Evolutionary conservation across 2,113 vertebrate genomes (phyloP), one percentile per base, ranked within the genome.

Genomic region (Carassius carassius): DNA sequence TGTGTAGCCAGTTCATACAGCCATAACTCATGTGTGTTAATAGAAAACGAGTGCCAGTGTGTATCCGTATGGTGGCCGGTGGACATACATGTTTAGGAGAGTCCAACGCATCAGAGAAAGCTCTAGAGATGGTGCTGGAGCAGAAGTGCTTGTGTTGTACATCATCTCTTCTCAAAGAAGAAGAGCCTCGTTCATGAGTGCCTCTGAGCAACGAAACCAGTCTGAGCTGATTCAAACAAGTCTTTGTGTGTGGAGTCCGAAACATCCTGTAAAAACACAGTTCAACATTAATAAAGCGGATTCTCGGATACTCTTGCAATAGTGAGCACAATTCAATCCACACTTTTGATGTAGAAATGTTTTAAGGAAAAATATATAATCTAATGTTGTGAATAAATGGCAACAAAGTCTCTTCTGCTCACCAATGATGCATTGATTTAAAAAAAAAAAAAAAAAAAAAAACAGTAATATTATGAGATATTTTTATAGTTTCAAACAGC

Each of bases 251-350:
- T 49, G 87, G 83, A 63, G 76, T 81, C 81, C 92, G 84, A 41
- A 92, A 92, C 94, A 95, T 95, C 87, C 91, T 94, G 17, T 5
- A 78, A 72, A 85, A 77, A 32, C 21, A 62, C 11, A 78, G 5
- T 19, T n/a, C 37, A 16, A 78, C 9, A 37, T 2, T 65, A 86
- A 60, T 21, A n/a, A 3, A 60, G 56, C 2, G 0, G 19, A 60
- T n/a, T 58, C 19, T 29, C 29, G 2, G n/a, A n/a, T n/a, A n/a
- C n/a, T n/a, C n/a, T n/a, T n/a, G n/a, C n/a, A n/a, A n/a, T n/a
- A n/a, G n/a, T n/a, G n/a, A n/a, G n/a, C n/a, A n/a, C n/a, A n/a
- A n/a, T n/a, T n/a, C n/a, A n/a, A n/a, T n/a, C n/a, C n/a, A n/a
- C n/a, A n/a, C n/a, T n/a, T n/a, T n/a, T n/a, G n/a, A n/a, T n/a